Evolutionary conservation across 1,140 invertebrate genomes (phyloP).

Genomic region (Drosophila yakuba): DNA sequence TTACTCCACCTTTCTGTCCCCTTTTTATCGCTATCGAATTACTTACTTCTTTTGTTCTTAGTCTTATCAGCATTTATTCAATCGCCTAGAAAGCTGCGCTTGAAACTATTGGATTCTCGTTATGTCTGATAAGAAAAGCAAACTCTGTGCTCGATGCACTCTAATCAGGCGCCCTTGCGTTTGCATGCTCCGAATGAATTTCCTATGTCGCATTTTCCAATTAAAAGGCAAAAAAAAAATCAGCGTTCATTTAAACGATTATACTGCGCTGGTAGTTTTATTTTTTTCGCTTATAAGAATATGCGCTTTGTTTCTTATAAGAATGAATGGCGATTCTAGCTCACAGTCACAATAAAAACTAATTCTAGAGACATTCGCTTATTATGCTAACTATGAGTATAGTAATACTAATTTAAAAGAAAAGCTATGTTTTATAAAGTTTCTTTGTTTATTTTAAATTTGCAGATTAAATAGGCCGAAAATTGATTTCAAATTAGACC

Average conservation of each 20-base stretch:
- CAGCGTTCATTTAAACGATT: background rate
- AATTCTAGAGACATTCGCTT: too few relatives aligned
- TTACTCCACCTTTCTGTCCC: conserved; percentile 2
- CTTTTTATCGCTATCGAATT: conserved; percentile 46
- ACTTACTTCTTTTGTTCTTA: conserved; percentile 46
- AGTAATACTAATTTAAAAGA: too few relatives aligned
- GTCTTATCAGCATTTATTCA: conserved; percentile 66
- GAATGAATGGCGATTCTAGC: too few relatives aligned
- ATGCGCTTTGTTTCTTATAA: background rate
- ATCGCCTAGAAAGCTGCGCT: conserved; percentile 46
- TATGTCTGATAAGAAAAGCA: conserved; percentile 22
- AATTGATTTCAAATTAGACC: conserved; percentile 16
- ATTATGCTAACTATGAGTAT: too few relatives aligned
- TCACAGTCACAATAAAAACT: too few relatives aligned
- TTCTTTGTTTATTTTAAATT: background rate
- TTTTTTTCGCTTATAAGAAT: background rate
- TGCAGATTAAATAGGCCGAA: background rate
- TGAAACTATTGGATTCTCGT: conserved; percentile 12
- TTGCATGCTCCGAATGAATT: background rate
- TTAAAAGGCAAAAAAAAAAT: background rate
- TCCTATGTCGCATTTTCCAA: too few relatives aligned
- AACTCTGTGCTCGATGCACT: background rate
- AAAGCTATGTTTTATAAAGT: too few relatives aligned
- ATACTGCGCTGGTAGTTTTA: background rate
- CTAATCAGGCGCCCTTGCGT: background rate